Evolutionary conservation across 2,888 invertebrate genomes (phyloP).

Genomic region (Gasteruption jaculator): DNA sequence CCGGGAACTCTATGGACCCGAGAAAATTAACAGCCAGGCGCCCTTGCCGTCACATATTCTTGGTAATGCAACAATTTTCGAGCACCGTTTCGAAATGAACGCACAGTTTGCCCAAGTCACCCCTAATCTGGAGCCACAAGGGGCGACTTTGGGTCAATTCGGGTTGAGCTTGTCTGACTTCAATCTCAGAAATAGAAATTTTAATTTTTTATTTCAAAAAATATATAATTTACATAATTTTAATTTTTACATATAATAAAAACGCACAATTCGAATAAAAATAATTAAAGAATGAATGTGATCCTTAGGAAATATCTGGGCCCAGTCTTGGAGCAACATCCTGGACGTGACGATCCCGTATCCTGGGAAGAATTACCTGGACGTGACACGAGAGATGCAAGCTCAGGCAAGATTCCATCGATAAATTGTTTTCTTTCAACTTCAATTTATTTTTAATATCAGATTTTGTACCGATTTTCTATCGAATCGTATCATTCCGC

Average conservation of each 20-base stretch:
- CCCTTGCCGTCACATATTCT: conserved; percentile 82
- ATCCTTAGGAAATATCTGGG: conserved; percentile 92
- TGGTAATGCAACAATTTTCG: conserved; percentile 50
- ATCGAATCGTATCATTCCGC: background rate
- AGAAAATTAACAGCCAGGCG: conserved; percentile 72
- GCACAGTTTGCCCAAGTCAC: no score
- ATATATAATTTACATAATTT: no score
- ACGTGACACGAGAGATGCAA: conserved; percentile 79
- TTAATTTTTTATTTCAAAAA: no score
- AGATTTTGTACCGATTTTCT: background rate
- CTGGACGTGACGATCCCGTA: conserved; percentile 79
- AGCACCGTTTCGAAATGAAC: no score
- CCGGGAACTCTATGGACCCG: conserved; percentile 78
- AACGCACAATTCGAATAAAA: no score
- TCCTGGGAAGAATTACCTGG: conserved; percentile 76
- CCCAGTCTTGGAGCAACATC: conserved; percentile 80
- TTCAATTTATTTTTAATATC: background rate
- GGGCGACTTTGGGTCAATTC: no score
- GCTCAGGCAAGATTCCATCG: conserved; percentile 66
- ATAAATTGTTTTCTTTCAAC: background rate
- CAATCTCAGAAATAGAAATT: no score
- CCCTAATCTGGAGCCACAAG: no score
- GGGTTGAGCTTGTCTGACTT: no score
- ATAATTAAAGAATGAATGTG: no score
- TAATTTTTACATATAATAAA: no score